Conservation (phyloP, 2,888 invertebrate species). For the Metalampra italica region DNA sequence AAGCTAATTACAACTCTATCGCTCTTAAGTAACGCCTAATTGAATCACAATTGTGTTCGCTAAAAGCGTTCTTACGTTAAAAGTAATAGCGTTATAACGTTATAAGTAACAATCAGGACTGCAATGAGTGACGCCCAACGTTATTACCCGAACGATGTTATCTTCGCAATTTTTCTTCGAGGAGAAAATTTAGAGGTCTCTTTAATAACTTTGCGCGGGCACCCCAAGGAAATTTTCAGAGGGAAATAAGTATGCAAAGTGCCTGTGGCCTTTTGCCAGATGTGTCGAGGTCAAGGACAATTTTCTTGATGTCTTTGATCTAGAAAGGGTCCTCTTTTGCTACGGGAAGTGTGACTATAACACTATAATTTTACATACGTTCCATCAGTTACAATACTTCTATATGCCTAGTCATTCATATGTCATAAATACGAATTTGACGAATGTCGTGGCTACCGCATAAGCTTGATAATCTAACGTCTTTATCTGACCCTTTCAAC, state of each 20-base stretch:
- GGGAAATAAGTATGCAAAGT: conserved; percentile 18
- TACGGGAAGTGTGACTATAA: too few species aligned
- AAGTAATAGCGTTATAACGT: background rate
- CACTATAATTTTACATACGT: too few species aligned
- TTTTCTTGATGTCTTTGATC: too few species aligned
- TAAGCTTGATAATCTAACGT: too few species aligned
- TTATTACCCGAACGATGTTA: conserved; percentile 9
- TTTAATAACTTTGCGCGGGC: conserved; percentile 17
- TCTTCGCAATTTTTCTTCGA: conserved; percentile 17
- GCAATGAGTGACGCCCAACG: background rate
- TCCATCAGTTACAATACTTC: too few species aligned
- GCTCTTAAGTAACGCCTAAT: too few species aligned
- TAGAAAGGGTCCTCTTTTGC: too few species aligned
- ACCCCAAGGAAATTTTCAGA: conserved; percentile 10
- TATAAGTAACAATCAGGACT: background rate
- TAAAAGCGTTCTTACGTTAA: background rate
- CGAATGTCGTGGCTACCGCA: too few species aligned
- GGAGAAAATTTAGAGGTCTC: conserved; percentile 9
- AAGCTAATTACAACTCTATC: too few species aligned
- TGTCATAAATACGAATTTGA: too few species aligned
- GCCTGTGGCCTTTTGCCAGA: conserved; percentile 1
- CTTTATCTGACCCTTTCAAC: too few species aligned
- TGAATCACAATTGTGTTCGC: background rate
- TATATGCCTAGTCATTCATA: too few species aligned
- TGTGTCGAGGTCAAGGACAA: background rate